Base-by-base conservation (phyloP, 1,140 invertebrate genomes). In the Neotoxoptera formosana region DNA sequence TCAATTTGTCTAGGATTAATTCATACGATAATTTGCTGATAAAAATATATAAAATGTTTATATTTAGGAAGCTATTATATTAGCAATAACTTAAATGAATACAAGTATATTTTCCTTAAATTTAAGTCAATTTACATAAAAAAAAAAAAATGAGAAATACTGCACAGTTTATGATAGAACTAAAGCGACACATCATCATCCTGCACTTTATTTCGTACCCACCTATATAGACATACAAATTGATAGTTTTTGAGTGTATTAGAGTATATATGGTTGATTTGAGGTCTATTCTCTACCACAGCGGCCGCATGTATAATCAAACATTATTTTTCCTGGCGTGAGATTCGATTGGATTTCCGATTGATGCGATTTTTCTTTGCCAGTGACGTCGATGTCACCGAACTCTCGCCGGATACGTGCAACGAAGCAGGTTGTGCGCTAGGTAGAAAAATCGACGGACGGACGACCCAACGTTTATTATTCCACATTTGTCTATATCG, bases 401-500 rank as follows among this genome's bases (percentile, higher is more conserved):
- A 25, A 41, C 51, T 47, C 41, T 51, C 86, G 21, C 84, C 47
- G 30, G 47, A 90, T 56, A 41, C 48, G 51, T 30, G n/a, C 34
- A 89, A 36, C 48, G 25, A 53, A 36, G 41, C 84, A 34, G 86
- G 87, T 53, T 41, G 34, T 48, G 11, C 11, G 7, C 17, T 36
- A n/a, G 1, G 48, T 53, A 67, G 89, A 90, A 41, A 90, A 90
- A 90, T 90, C 56, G 36, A 56, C 56, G 30, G 25, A 90, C 89
- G 9, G 89, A 90, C 36, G 56, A 90, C 36, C 89, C 14, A 34
- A 36, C 48, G 48, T 84, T 53, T 84, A 86, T 93, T 86, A 93
- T 84, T 53, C 91, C 81, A 11, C 91, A 93, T 93, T 93, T 93
- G 81, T 93, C 91, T 93, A 53, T 93, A 53, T 93, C 91, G 91